Evolutionary conservation across 2,113 vertebrate genomes (phyloP).

Genomic region (Platycercus adscitus): DNA sequence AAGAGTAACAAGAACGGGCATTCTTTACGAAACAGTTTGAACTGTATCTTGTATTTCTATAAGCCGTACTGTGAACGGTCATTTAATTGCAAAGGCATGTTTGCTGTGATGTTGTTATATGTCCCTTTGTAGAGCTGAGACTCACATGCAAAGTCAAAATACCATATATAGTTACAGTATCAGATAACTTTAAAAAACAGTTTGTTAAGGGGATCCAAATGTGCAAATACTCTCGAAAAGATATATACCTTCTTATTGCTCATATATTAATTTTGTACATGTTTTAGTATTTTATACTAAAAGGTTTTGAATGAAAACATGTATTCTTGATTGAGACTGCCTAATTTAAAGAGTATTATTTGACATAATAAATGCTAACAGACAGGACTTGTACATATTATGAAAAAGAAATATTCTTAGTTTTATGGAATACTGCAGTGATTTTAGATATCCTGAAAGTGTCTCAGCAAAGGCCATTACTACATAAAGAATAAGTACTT

Average conservation of each 20-base stretch:
- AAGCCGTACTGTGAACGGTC: not conserved
- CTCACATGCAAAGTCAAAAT: not conserved
- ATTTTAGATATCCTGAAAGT: not conserved
- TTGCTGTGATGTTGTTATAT: not conserved
- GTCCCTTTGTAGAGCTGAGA: not conserved
- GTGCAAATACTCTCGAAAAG: not conserved
- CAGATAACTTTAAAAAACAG: not conserved
- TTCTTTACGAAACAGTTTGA: not conserved
- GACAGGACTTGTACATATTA: not conserved
- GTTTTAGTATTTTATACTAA: not conserved
- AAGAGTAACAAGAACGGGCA: not conserved
- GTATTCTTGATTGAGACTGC: not conserved
- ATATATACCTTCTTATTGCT: not conserved
- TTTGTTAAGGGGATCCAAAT: not conserved
- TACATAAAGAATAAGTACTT: not conserved
- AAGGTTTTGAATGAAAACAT: not conserved
- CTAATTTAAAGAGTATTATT: not conserved
- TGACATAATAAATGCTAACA: not conserved
- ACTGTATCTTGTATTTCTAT: not conserved
- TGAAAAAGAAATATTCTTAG: not conserved
- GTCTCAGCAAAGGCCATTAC: not conserved
- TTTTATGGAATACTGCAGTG: not conserved
- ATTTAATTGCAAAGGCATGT: not conserved
- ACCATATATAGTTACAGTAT: not conserved
- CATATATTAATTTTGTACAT: not conserved